phyloP scores from a whole-genome alignment of 1,140 invertebrate species.

The Protaetia brevitarsis region DNA sequence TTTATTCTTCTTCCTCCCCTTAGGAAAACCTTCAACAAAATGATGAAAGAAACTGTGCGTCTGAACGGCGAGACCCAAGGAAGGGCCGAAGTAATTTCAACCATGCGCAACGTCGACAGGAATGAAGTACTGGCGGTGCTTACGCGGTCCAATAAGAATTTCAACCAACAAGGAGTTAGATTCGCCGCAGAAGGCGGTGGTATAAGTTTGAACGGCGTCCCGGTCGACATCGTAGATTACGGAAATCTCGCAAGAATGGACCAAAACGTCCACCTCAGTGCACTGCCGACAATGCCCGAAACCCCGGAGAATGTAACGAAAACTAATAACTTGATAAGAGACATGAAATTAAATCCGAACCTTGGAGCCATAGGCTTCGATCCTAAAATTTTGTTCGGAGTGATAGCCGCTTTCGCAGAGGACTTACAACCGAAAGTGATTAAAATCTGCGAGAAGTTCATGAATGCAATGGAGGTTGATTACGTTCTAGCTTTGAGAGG shows the following conservation, averaged over 20 bases:
- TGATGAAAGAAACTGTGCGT: slow-evolving; percentile 38
- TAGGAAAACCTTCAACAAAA: slow-evolving; percentile 42
- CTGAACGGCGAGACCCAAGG: slow-evolving; percentile 24
- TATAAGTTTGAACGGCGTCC: slow-evolving; percentile 38
- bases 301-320: not conserved
- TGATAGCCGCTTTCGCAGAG: not conserved
- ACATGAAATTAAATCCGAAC: not conserved
- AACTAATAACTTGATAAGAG: not conserved
- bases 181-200: slow-evolving; percentile 35
- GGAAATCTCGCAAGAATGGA: slow-evolving; percentile 29
- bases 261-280: slow-evolving; percentile 25
- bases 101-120: slow-evolving; percentile 39
- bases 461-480: not conserved
- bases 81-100: slow-evolving; percentile 41
- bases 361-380: not conserved
- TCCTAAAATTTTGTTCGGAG: no score
- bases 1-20: slow-evolving; percentile 20
- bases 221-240: slow-evolving; percentile 38
- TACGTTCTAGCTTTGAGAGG: not conserved
- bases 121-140: slow-evolving; percentile 43
- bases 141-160: slow-evolving; percentile 37
- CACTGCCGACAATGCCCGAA: slow-evolving; percentile 27
- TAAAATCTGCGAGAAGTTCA: not conserved
- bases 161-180: slow-evolving; percentile 38
- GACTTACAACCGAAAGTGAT: not conserved